phyloP scores from a whole-genome alignment of 1,140 invertebrate species.

The Heliconius hewitsoni region DNA sequence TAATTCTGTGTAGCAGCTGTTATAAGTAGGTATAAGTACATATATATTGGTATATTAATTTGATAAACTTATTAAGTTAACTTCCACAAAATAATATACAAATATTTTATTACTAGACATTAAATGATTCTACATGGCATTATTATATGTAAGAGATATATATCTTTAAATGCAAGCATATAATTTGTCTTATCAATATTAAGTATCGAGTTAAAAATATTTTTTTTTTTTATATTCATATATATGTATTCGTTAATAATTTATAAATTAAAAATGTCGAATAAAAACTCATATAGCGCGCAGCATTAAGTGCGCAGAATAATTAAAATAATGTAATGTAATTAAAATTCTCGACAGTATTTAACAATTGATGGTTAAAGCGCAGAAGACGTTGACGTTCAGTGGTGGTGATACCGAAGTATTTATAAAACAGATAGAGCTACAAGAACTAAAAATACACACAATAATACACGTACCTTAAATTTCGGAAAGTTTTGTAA shows the following conservation, averaged over 20 bases:
- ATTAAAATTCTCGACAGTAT: slow-evolving; percentile 27
- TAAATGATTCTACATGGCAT: too few species aligned
- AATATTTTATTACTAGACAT: too few species aligned
- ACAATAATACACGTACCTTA: too few species aligned
- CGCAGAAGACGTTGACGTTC: background rate
- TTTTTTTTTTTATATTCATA: background rate
- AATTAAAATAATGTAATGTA: slow-evolving; percentile 20
- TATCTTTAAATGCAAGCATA: too few species aligned
- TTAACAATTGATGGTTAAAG: background rate
- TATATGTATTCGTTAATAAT: background rate
- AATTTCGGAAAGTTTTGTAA: too few species aligned
- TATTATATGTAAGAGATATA: too few species aligned
- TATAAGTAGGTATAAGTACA: background rate
- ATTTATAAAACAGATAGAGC: too few species aligned
- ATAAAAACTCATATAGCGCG: background rate
- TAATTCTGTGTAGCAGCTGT: background rate
- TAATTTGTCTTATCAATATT: too few species aligned
- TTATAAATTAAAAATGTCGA: background rate
- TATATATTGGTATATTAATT: background rate
- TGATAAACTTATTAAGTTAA: too few species aligned
- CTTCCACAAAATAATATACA: too few species aligned
- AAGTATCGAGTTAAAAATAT: background rate
- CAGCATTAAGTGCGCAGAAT: slow-evolving; percentile 9
- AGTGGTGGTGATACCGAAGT: background rate
- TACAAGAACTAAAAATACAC: too few species aligned